Base-by-base conservation (phyloP, 2,113 vertebrate species). In the Limanda limanda region DNA sequence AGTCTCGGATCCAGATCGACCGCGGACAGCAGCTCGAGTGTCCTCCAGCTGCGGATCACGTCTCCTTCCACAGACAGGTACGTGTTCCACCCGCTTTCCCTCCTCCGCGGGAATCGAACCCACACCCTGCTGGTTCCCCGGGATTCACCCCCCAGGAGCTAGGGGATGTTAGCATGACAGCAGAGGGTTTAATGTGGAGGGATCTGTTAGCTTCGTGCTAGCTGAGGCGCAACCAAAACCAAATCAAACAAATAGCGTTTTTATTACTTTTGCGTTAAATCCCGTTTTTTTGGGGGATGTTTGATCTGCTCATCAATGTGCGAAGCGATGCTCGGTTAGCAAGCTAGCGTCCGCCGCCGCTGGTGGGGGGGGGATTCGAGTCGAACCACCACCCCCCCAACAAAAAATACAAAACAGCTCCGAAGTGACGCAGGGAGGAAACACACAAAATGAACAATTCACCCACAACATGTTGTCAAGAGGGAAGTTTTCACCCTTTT, bases 261-360 rank as follows among this genome's bases (percentile, higher is more conserved):
- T 31, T 8, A 5, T 31, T 27, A 12, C n/a, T 13, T 13, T 8
- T 62, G 20, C 10, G 17, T 42, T 23, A 13, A 42, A 42, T 42
- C 37, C 10, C 2, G 11, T 2, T 3, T 42, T 3, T 2, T 4
- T 2, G 18, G 59, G 2, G 15, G 13, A 7, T 31, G 35, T 11
- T 12, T 7, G 18, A 9, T 61, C 0, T 37, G 24, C 24, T 6
- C 24, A 13, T 42, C 18, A 42, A n/a, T n/a, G 12, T 14, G 47
- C 47, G 47, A 18, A 55, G 51, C 68, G 65, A 66, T 65, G 60
- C 6, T 31, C 31, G 31, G 6, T 61, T 90, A 76, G 84, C 84
- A 35, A 23, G 85, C 83, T 86, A 88, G 31, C 81, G 76, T 74
- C 18, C 70, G 80, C 84, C 72, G 71, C 84, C 69, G 71, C 82